phyloP scores from a whole-genome alignment of 2,888 invertebrate species.

The Xylota segnis region DNA sequence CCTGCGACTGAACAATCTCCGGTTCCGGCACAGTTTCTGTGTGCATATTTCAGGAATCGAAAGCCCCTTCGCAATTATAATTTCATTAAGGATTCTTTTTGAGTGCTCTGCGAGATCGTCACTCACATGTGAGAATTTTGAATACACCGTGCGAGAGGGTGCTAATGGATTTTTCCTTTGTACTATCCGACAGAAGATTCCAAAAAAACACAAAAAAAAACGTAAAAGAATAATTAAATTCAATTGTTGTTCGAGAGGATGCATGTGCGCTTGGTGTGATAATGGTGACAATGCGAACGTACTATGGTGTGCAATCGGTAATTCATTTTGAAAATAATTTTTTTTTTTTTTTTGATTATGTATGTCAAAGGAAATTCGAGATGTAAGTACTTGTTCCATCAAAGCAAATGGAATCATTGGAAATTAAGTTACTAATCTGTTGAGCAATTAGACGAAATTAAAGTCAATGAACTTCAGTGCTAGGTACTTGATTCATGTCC shows the following conservation, averaged over 20 bases:
- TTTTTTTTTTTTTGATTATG: not conserved
- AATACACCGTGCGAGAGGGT: slow-evolving; percentile 38
- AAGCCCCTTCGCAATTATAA: slow-evolving; percentile 64
- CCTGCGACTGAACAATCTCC: slow-evolving; percentile 5
- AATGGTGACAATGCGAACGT: slow-evolving; percentile 9
- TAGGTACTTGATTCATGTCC: no score
- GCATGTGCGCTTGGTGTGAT: slow-evolving; percentile 30
- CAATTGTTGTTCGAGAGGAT: slow-evolving; percentile 34
- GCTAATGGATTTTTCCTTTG: slow-evolving; percentile 68
- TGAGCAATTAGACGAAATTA: not conserved
- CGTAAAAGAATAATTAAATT: slow-evolving; percentile 59
- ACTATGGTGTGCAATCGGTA: slow-evolving; percentile 47
- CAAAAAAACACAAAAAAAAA: slow-evolving; percentile 42
- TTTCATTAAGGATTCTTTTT: slow-evolving; percentile 65
- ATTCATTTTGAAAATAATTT: slow-evolving; percentile 55
- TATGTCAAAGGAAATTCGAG: not conserved
- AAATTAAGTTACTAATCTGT: slow-evolving; percentile 26
- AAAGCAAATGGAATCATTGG: not conserved
- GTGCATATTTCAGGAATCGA: slow-evolving; percentile 53
- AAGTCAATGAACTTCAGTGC: not conserved
- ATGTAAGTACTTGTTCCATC: not conserved
- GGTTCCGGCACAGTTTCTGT: not conserved
- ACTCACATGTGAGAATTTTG: slow-evolving; percentile 35
- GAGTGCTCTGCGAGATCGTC: slow-evolving; percentile 20
- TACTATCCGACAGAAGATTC: slow-evolving; percentile 40